Base-by-base conservation (phyloP, 2,888 invertebrate species). In the Eurytoma adleriae region DNA sequence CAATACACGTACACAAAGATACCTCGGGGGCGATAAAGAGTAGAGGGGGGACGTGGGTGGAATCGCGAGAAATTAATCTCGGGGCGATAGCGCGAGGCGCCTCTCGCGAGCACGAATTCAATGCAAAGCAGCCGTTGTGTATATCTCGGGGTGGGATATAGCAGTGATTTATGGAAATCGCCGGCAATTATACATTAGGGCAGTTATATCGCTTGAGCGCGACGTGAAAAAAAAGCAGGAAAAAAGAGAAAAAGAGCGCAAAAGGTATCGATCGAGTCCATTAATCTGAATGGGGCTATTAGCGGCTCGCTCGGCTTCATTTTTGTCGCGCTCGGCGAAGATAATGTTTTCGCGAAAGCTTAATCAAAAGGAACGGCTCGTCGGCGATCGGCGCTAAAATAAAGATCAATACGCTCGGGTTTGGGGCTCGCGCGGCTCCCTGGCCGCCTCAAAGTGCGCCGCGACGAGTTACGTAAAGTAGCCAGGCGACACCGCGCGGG, bases 161-260 rank as follows among this genome's bases (percentile, higher is more conserved):
- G 54, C 24, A 20, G 56, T 80, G 80, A 80, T 80, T 80, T 80
- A 80, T 80, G 80, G 59, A 80, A 80, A 80, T 80, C 79, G 66
- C 64, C 61, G 48, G 72, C 80, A 80, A 80, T 80, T 80, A 77
- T 80, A 67, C 73, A 77, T 80, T 77, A 73, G 80, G 62, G 14
- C 48, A 24, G 18, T 12, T 12, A n/a, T 77, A 73, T 77, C 79
- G 61, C 61, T 76, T 13, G 20, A 16, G 56, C 40, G 24, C 48
- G 20, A 14, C 12, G 10, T 7, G n/a, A 20, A 64, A 59, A 74
- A 40, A 40, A 64, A 52, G 67, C 1, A 40, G 4, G 40, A 7
- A 70, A 70, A 66, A 57, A 48, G 30, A 57, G n/a, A 52, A 13
- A 18, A 57, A 54, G 30, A 7, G 56, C 30, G 66, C 69, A 66